These are phyloP conservation scores for Terebella lapidaria DNA, from an alignment of 2,888 invertebrate species.

Conservation along the genomic window DNA sequence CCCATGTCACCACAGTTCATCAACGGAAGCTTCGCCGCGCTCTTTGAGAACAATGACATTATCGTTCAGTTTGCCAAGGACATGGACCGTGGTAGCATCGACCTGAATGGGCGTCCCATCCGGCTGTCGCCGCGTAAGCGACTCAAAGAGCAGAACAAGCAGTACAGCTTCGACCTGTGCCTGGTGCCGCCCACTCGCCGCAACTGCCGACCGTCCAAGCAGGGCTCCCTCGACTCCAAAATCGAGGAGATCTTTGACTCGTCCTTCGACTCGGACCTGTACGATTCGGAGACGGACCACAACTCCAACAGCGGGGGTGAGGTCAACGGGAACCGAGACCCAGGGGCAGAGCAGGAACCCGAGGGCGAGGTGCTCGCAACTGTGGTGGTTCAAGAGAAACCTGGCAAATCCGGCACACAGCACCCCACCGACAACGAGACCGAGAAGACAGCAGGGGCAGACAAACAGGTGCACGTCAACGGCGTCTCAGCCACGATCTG, in stretches of 20 bases:
- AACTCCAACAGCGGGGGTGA: background rate
- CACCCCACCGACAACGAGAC: too few species aligned
- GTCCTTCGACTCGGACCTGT: conserved; percentile 12
- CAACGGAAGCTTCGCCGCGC: conserved; percentile 52
- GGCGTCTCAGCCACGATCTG: conserved; percentile 25
- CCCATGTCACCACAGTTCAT: conserved; percentile 94
- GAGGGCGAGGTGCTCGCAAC: too few species aligned
- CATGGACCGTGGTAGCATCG: conserved; percentile 28
- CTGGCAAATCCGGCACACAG: too few species aligned
- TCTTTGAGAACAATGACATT: conserved; percentile 42
- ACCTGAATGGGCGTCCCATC: conserved; percentile 38
- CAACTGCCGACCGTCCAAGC: conserved; percentile 24
- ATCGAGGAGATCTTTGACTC: conserved; percentile 48
- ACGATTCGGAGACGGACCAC: background rate
- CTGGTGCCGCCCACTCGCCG: background rate
- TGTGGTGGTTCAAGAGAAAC: too few species aligned
- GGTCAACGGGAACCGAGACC: too few species aligned
- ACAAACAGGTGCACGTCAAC: background rate
- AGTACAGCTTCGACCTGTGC: conserved; percentile 44
- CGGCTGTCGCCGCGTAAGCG: conserved; percentile 42
- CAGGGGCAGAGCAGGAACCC: too few species aligned
- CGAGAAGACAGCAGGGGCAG: background rate
- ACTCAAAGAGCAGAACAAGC: conserved; percentile 41
- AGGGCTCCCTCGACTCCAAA: conserved; percentile 49
- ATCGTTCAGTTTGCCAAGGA: conserved; percentile 40